phyloP scores from a whole-genome alignment of 2,888 invertebrate species.

The Andrena minutula region DNA sequence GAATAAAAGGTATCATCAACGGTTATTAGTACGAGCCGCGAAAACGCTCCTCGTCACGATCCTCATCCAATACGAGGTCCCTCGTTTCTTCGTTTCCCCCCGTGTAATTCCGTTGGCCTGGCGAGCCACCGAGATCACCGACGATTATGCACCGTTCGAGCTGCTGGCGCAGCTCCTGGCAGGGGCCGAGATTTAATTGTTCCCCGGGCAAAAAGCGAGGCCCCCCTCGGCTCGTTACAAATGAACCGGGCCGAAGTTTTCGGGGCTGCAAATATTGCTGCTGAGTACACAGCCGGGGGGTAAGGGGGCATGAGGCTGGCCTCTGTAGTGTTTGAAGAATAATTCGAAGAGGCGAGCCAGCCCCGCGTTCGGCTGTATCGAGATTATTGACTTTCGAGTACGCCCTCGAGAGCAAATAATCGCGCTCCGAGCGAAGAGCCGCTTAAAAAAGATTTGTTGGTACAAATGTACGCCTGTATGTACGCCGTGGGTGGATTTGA shows the following conservation, averaged over 20 bases:
- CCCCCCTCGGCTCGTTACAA: slow-evolving; percentile 24
- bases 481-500: slow-evolving; percentile 25
- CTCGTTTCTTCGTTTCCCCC: background rate
- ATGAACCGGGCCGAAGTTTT: slow-evolving; percentile 49
- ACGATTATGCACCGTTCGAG: slow-evolving; percentile 43
- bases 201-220: slow-evolving; percentile 40
- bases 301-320: background rate
- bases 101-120: background rate
- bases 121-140: background rate
- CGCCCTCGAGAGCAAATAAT: slow-evolving; percentile 56
- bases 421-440: slow-evolving; percentile 1
- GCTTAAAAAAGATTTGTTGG: slow-evolving; percentile 35
- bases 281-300: slow-evolving; percentile 37
- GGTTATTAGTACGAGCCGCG: slow-evolving; percentile 43
- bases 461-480: slow-evolving; percentile 24
- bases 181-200: slow-evolving; percentile 56
- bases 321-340: slow-evolving; percentile 54
- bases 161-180: background rate
- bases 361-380: slow-evolving; percentile 47
- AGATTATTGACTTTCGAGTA: slow-evolving; percentile 63
- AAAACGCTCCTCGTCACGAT: slow-evolving; percentile 23
- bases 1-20: slow-evolving; percentile 57
- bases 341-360: slow-evolving; percentile 46
- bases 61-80: background rate
- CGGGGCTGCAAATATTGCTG: slow-evolving; percentile 58